A percentile compares a stretch with the other conserved stretches of the same genome.
These are phyloP conservation scores for Synanthedon myopaeformis DNA, from an alignment of 2,888 invertebrate species.

Conservation along the genomic window DNA sequence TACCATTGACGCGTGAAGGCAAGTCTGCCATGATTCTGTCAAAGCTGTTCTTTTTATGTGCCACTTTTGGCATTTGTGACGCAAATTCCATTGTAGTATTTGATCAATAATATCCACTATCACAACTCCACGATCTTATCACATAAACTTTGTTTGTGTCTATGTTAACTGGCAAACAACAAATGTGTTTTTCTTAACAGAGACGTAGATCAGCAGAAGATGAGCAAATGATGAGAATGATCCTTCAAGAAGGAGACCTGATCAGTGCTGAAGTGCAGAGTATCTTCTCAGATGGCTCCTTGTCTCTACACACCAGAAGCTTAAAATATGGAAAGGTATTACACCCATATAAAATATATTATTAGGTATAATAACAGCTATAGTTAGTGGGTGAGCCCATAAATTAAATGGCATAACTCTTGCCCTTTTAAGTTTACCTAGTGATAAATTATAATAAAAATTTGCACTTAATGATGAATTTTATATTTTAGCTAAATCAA, in stretches of 20 bases:
- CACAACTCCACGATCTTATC: background rate
- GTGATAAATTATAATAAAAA: too few species aligned
- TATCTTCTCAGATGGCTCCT: slow-evolving; percentile 89
- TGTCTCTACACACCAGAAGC: slow-evolving; percentile 95
- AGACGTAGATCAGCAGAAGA: slow-evolving; percentile 93
- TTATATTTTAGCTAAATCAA: slow-evolving; percentile 77
- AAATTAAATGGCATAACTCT: too few species aligned
- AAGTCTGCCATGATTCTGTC: too few species aligned
- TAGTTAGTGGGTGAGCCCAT: too few species aligned
- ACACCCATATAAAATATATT: background rate
- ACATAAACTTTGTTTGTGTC: background rate
- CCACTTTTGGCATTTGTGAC: too few species aligned
- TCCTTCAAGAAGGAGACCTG: slow-evolving; percentile 93
- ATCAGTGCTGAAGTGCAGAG: slow-evolving; percentile 98
- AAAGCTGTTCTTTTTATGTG: too few species aligned
- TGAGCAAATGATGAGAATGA: slow-evolving; percentile 97
- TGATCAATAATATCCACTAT: too few species aligned
- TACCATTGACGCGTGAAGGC: too few species aligned
- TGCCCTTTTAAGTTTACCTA: too few species aligned
- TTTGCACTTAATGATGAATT: background rate
- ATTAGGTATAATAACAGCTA: too few species aligned
- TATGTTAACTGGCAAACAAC: background rate
- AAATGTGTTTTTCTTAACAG: slow-evolving; percentile 41
- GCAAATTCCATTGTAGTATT: too few species aligned
- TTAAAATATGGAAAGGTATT: slow-evolving; percentile 94